A percentile compares a stretch with the other conserved stretches of the same genome.
These are phyloP conservation scores for Poeciliopsis prolifica DNA, from an alignment of 2,113 vertebrate species.

Conservation along the genomic window DNA sequence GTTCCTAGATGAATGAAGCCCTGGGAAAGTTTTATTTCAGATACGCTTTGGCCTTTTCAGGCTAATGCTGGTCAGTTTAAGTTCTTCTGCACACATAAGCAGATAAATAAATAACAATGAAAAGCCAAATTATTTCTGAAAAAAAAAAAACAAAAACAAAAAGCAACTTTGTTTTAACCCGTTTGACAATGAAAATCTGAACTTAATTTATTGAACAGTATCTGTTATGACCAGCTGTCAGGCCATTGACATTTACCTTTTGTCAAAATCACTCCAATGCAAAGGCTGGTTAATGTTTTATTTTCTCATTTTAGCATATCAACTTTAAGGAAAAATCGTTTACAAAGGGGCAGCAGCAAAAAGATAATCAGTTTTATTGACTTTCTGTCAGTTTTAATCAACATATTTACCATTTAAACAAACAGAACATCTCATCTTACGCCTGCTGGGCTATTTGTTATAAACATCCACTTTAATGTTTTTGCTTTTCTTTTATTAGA, in stretches of 20 bases:
- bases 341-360: background rate
- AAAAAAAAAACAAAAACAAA: no score
- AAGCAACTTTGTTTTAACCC: no score
- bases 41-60: no score
- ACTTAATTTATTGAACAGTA: no score
- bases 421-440: background rate
- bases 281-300: background rate
- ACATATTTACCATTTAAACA: background rate
- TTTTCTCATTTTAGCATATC: no score
- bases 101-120: no score
- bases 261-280: background rate
- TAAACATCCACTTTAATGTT: background rate
- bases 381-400: background rate
- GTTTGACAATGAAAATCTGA: no score
- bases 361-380: background rate
- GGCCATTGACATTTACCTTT: background rate
- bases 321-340: background rate
- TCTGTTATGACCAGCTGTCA: background rate
- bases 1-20: no score
- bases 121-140: no score
- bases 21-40: no score
- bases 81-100: no score
- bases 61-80: no score
- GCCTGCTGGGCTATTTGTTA: background rate
- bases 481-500: background rate